A percentile compares a stretch with the other conserved stretches of the same genome.
Evolutionary conservation across 2,113 vertebrate species (phyloP).

Genomic region (Suncus etruscus): DNA sequence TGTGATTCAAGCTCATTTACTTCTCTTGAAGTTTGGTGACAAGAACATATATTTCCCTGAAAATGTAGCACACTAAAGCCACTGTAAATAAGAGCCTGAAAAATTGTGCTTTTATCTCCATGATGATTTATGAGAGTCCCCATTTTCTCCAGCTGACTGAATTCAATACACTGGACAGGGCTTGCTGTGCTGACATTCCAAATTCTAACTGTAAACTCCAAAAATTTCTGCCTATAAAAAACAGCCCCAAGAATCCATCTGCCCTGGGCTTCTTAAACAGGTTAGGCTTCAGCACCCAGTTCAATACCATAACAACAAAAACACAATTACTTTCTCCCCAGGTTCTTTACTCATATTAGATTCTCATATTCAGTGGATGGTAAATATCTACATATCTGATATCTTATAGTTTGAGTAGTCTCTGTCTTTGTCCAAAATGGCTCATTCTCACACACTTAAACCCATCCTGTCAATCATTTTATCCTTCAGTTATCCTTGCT

Average conservation of each 20-base stretch:
- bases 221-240: background rate
- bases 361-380: background rate
- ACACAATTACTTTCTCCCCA: background rate
- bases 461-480: background rate
- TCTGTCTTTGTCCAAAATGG: background rate
- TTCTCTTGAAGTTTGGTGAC: conserved; percentile 87
- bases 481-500: background rate
- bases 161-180: conserved; percentile 11
- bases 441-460: background rate
- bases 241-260: background rate
- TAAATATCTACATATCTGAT: background rate
- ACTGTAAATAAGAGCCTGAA: conserved; percentile 86
- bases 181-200: background rate
- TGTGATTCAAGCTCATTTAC: conserved; percentile 88
- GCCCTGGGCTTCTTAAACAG: background rate
- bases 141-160: conserved; percentile 79
- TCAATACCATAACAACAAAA: background rate
- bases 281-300: background rate
- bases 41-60: conserved; percentile 88
- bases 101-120: conserved; percentile 85
- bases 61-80: conserved; percentile 85
- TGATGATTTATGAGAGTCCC: conserved; percentile 83
- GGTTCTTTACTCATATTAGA: background rate
- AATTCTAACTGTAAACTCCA: conserved; percentile 67
- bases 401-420: background rate